Base-by-base conservation (phyloP, 2,888 invertebrate species). In the Patella caerulea region DNA sequence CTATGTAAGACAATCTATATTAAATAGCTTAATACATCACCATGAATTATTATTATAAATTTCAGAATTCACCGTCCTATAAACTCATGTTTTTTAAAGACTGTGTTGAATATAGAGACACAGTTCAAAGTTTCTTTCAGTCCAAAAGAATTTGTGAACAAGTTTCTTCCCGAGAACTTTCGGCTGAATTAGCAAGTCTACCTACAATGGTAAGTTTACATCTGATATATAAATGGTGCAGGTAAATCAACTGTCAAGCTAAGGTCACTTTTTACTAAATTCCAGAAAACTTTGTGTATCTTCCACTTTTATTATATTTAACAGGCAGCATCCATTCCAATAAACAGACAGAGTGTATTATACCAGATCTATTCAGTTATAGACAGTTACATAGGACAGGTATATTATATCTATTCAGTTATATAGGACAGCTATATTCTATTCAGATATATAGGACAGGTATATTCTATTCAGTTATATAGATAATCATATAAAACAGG, bases 11-110 rank as follows among this genome's bases (percentile, higher is more conserved):
- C 34, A 4, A 4, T 45, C 34, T 45, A 45, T 45, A 45, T 45
- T 45, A 45, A 45, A 45, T 5, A 45, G 34, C 34, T 45, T 5
- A 45, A 45, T 5, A 45, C 4, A 45, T 45, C 34, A 45, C 34
- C 34, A 45, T 45, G 34, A 45, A 45, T 45, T 45, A 45, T 45
- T 45, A 9, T 45, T 4, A 45, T 45, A 45, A 45, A 45, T 65
- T 74, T 9, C 52, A 74, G 74, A 74, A 74, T 19, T 74, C 74
- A n/a, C 52, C 74, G 15, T 52, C 74, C 4, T 69, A 34, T 19
- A 74, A 74, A 52, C 52, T 74, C 65, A n/a, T 74, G 65, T 74
- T 74, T 15, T 74, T 45, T 12, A 69, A 74, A 65, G 74, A 74
- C 65, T 69, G 52, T 11, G 15, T 65, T 45, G 69, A 74, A 17